These are phyloP conservation scores for Taenaris catops DNA, from an alignment of 2,888 invertebrate species.

Conservation along the genomic window DNA sequence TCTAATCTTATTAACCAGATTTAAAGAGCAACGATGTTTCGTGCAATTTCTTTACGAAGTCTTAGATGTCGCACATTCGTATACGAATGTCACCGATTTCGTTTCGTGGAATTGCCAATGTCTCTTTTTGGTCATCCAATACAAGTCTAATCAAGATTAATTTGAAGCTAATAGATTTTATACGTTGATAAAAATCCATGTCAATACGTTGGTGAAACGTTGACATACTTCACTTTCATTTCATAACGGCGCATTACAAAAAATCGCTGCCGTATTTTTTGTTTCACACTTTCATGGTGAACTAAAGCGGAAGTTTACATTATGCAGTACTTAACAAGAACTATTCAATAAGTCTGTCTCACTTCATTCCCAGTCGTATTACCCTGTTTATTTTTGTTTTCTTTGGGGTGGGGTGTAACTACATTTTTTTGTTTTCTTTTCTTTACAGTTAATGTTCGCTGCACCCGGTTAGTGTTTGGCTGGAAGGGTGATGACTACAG, in stretches of 20 bases:
- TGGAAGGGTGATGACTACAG: slow-evolving; percentile 64
- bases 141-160: slow-evolving; percentile 8
- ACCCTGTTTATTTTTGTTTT: slow-evolving; percentile 31
- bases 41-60: too few species aligned
- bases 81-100: slow-evolving; percentile 8
- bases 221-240: slow-evolving; percentile 43
- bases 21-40: too few species aligned
- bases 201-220: slow-evolving; percentile 31
- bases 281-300: slow-evolving; percentile 33
- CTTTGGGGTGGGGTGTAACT: slow-evolving; percentile 36
- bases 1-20: too few species aligned
- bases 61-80: too few species aligned
- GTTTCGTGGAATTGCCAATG: slow-evolving; percentile 13
- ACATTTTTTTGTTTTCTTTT: slow-evolving; percentile 68
- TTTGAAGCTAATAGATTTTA: slow-evolving; percentile 13
- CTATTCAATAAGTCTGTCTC: slow-evolving; percentile 36
- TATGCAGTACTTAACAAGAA: slow-evolving; percentile 36
- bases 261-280: slow-evolving; percentile 37
- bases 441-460: slow-evolving; percentile 70
- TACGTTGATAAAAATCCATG: slow-evolving; percentile 24
- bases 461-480: slow-evolving; percentile 51
- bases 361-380: slow-evolving; percentile 26
- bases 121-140: slow-evolving; percentile 11
- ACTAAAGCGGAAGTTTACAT: slow-evolving; percentile 37
- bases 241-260: slow-evolving; percentile 37